Conservation (phyloP, 2,797 vertebrate species). For the Tinamus major region DNA sequence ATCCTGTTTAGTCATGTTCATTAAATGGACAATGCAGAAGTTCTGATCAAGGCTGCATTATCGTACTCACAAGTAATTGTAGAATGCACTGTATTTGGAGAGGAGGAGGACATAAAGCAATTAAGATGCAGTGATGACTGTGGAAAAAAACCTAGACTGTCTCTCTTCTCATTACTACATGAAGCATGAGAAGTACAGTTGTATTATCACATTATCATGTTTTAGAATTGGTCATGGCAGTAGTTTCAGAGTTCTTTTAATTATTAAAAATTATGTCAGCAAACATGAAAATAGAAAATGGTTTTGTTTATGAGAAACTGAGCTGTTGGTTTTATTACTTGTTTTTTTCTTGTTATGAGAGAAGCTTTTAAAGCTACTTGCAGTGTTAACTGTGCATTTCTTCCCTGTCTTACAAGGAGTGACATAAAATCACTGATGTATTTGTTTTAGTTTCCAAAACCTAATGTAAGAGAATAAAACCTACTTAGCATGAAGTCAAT, state of each 20-base stretch:
- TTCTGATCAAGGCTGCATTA: neutral
- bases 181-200: neutral
- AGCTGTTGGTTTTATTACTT: conserved; percentile 47
- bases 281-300: conserved; percentile 27
- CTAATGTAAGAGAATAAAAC: conserved; percentile 78
- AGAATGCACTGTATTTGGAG: neutral
- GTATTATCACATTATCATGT: neutral
- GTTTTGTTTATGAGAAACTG: conserved; percentile 39
- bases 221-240: neutral
- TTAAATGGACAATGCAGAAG: neutral
- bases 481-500: conserved; percentile 71
- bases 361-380: conserved; percentile 63
- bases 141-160: neutral
- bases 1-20: neutral
- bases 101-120: neutral
- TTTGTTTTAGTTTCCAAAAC: conserved; percentile 76
- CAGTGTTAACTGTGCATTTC: conserved; percentile 71
- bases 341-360: conserved; percentile 60
- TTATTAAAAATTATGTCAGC: conserved; percentile 37
- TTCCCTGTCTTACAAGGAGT: conserved; percentile 69
- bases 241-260: conserved; percentile 26
- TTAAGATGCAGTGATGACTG: neutral
- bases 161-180: neutral
- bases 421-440: conserved; percentile 78
- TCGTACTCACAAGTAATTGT: neutral